Conservation (phyloP, 2,113 vertebrate genomes). For the Coregonus clupeaformis region DNA sequence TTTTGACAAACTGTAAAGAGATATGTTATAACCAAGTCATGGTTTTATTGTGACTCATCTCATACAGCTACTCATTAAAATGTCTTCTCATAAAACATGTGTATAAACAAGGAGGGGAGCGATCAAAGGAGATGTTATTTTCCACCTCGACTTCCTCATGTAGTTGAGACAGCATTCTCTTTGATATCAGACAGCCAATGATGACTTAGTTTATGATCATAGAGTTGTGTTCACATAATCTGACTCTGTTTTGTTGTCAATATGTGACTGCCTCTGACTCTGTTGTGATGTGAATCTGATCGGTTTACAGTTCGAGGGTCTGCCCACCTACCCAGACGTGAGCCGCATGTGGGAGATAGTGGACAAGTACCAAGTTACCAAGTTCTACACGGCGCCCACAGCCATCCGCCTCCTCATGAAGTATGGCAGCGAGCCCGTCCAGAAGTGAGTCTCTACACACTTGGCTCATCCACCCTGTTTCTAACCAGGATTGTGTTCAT, state of each 20-base stretch:
- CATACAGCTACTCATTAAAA: too few species aligned
- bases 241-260: too few species aligned
- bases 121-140: too few species aligned
- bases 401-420: conserved; percentile 97
- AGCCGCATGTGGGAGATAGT: conserved; percentile 89
- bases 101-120: too few species aligned
- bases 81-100: too few species aligned
- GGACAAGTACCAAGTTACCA: conserved; percentile 94
- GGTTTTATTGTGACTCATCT: too few species aligned
- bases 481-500: neutral
- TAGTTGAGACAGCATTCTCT: neutral
- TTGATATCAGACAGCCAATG: neutral
- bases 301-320: conserved; percentile 89
- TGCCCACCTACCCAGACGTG: conserved; percentile 89
- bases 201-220: too few species aligned
- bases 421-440: conserved; percentile 83
- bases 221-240: too few species aligned
- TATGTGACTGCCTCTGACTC: neutral
- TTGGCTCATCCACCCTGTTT: neutral
- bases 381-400: conserved; percentile 97
- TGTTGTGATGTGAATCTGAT: neutral
- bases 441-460: neutral
- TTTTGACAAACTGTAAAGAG: too few species aligned
- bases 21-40: too few species aligned
- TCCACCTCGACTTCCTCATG: too few species aligned